Conservation (phyloP, 2,113 vertebrate species). For the Bagarius yarrelli region DNA sequence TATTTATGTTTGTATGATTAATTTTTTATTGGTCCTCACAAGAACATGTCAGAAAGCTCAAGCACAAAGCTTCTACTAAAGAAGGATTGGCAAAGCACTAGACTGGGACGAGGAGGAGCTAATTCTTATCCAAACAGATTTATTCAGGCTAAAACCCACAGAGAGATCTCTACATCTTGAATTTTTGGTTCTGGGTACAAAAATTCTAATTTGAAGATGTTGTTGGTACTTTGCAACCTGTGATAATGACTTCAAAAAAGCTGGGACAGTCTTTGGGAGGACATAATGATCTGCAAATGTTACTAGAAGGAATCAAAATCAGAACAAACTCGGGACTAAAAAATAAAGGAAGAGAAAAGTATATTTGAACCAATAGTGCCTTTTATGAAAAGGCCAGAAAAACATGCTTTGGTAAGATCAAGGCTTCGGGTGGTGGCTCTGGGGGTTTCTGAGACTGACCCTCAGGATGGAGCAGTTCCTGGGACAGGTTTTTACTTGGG, state of each 20-base stretch:
- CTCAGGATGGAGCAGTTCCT: background rate
- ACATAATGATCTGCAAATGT: background rate
- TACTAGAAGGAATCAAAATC: background rate
- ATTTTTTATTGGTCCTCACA: constrained; percentile 14
- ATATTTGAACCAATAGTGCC: background rate
- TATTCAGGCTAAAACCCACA: background rate
- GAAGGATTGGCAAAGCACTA: background rate
- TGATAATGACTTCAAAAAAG: background rate
- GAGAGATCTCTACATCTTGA: background rate
- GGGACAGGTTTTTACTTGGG: background rate
- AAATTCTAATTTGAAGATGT: background rate
- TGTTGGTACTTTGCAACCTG: background rate
- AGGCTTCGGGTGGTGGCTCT: no score
- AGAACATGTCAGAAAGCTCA: background rate
- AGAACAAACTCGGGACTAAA: background rate
- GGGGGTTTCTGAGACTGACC: no score
- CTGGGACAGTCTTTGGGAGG: background rate
- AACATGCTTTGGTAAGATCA: background rate
- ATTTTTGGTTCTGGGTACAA: background rate
- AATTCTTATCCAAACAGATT: background rate
- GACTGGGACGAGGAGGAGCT: background rate
- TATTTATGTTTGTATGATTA: constrained; percentile 24
- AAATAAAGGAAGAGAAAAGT: background rate
- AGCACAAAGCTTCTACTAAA: background rate
- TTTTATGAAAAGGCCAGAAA: background rate